phyloP scores from a whole-genome alignment of 2,797 vertebrate species.

The Emys orbicularis region DNA sequence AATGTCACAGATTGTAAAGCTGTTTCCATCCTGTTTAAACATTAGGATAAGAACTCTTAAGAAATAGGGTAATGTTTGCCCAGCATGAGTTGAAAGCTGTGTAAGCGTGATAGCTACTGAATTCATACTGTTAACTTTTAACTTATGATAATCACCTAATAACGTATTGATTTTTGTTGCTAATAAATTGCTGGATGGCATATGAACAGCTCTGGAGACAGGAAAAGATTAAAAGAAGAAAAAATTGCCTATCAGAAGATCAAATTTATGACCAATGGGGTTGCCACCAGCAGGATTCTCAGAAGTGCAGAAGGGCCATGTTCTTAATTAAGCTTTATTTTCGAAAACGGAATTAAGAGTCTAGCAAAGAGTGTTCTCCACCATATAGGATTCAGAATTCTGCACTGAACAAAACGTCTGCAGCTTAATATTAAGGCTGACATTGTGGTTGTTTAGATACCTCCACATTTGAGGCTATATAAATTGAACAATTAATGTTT shows the following conservation, averaged over 20 bases:
- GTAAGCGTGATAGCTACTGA: not conserved
- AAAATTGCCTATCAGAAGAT: slow-evolving; percentile 11
- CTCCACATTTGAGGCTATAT: not conserved
- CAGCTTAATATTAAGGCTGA: slow-evolving; percentile 3
- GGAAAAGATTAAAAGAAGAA: slow-evolving; percentile 13
- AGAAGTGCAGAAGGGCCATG: not conserved
- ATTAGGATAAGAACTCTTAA: not conserved
- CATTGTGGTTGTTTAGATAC: not conserved
- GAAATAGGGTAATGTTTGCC: not conserved
- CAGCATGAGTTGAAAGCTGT: slow-evolving; percentile 9
- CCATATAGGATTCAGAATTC: not conserved
- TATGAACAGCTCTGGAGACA: not conserved
- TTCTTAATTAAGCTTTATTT: slow-evolving; percentile 19
- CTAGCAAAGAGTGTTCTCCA: not conserved
- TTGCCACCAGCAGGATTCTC: not conserved
- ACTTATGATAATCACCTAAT: not conserved
- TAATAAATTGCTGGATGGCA: not conserved
- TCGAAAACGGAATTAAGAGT: not conserved
- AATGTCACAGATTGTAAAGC: not conserved
- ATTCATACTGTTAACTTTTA: slow-evolving; percentile 24
- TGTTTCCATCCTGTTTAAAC: not conserved
- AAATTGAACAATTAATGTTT: slow-evolving; percentile 5
- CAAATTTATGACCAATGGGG: not conserved
- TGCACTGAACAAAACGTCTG: not conserved
- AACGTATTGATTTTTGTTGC: slow-evolving; percentile 39